phyloP scores from a whole-genome alignment of 2,888 invertebrate genomes.

The Dicycla oo region DNA sequence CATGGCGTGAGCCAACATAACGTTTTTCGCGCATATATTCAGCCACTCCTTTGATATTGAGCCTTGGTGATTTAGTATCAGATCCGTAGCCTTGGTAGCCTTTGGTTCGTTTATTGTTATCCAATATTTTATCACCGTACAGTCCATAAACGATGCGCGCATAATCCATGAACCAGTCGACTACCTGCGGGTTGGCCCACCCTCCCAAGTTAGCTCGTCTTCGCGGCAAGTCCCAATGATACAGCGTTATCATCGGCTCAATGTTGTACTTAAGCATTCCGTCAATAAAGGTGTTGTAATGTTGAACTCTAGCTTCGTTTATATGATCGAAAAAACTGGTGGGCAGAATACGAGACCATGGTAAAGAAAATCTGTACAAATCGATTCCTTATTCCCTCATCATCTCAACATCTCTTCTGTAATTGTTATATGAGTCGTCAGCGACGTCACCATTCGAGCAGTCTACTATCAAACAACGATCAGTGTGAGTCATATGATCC shows the following conservation, averaged over 20 bases:
- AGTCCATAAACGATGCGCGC: slow-evolving; percentile 80
- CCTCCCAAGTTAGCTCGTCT: slow-evolving; percentile 89
- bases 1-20: slow-evolving; percentile 89
- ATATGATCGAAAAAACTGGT: slow-evolving; percentile 87
- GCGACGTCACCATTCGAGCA: slow-evolving; percentile 90
- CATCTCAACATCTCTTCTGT: slow-evolving; percentile 88
- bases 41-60: slow-evolving; percentile 75
- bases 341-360: slow-evolving; percentile 92
- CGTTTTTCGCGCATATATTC: slow-evolving; percentile 85
- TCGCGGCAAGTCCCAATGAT: slow-evolving; percentile 89
- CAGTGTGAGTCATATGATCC: slow-evolving; percentile 89
- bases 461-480: slow-evolving; percentile 87
- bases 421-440: slow-evolving; percentile 90
- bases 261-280: slow-evolving; percentile 91
- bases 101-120: slow-evolving; percentile 90
- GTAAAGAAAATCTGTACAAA: slow-evolving; percentile 90
- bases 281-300: slow-evolving; percentile 87
- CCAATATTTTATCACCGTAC: slow-evolving; percentile 88
- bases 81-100: slow-evolving; percentile 85
- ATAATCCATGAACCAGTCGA: slow-evolving; percentile 85
- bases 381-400: slow-evolving; percentile 84
- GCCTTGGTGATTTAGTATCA: slow-evolving; percentile 69
- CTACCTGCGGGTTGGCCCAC: slow-evolving; percentile 82
- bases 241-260: slow-evolving; percentile 89
- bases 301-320: slow-evolving; percentile 84